A percentile compares a stretch with the other conserved stretches of the same genome.
phyloP scores from a whole-genome alignment of 2,113 vertebrate genomes.

The Tinamus guttatus region DNA sequence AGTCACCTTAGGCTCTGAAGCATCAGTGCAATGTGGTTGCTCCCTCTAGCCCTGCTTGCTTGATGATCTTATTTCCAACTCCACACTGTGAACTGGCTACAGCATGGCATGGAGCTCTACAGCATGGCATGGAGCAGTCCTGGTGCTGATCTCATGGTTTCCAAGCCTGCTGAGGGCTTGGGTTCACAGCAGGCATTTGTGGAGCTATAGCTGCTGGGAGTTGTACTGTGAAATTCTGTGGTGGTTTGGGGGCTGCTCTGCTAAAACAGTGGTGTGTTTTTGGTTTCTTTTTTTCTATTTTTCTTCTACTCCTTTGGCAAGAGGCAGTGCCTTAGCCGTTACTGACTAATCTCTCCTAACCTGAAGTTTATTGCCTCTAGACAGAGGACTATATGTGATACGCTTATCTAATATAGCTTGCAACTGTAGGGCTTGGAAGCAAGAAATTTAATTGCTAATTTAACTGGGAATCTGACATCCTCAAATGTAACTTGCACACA shows the following conservation, averaged over 20 bases:
- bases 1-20: accelerated
- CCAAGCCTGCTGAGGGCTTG: accelerated
- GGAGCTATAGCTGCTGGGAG: background rate
- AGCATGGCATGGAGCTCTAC: accelerated
- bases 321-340: background rate
- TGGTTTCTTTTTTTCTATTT: background rate
- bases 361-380: background rate
- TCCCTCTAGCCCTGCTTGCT: background rate
- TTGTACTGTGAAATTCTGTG: background rate
- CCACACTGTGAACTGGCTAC: background rate
- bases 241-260: background rate
- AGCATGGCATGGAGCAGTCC: accelerated
- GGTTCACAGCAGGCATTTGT: background rate
- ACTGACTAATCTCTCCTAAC: background rate
- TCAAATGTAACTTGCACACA: background rate
- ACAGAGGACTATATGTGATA: background rate
- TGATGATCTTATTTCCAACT: background rate
- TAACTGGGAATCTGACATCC: background rate
- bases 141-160: background rate
- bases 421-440: background rate
- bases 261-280: background rate
- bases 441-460: background rate
- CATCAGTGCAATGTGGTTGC: background rate
- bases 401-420: background rate
- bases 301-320: background rate